Evolutionary conservation across 2,797 vertebrate species (phyloP), one percentile per base, ranked within the genome.

Genomic region (Amblyopsis hoosieri): DNA sequence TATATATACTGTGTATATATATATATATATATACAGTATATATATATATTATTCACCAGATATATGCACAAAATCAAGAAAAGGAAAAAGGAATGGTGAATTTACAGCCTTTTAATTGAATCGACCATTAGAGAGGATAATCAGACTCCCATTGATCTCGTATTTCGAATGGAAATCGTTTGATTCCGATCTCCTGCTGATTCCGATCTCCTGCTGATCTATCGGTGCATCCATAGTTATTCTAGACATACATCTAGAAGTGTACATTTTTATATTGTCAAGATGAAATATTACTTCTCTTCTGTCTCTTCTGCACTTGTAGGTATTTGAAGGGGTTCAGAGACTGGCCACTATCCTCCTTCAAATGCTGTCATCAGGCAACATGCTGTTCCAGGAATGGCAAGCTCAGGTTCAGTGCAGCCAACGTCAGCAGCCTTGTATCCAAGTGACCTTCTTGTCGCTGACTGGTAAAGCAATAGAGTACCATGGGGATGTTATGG

Each of bases 241-340:
- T 9, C 7, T 9, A 42, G 37, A 42, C 37, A 42, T 12, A 46
- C 7, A 4, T 47, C 23, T 2, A 51, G 7, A 23, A 5, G 11
- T 37, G 29, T 4, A 12, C 8, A 12, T 31, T 57, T 15, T 19
- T 12, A 23, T 15, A 49, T 5, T 64, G 46, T 66, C 59, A 6
- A 19, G 2, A 45, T 45, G 12, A 54, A 45, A 45, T 48, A 49
- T 13, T 42, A 0, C 13, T 12, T 57, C 1, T 42, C 14, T 37
- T 42, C 29, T 6, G 6, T 29, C 42, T 2, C 13, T 5, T 72
- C 1, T 70, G 45, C 14, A 0, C 69, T 57, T 76, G 17, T 11
- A 93, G 93, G 84, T 93, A 17, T 93, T 94, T 78, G 92, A 91
- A 78, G 90, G 87, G 45, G 85, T 93, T 1, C 87, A 91, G 62